Conservation (phyloP, 2,888 invertebrate genomes). For the Lasioglossum malachurum region DNA sequence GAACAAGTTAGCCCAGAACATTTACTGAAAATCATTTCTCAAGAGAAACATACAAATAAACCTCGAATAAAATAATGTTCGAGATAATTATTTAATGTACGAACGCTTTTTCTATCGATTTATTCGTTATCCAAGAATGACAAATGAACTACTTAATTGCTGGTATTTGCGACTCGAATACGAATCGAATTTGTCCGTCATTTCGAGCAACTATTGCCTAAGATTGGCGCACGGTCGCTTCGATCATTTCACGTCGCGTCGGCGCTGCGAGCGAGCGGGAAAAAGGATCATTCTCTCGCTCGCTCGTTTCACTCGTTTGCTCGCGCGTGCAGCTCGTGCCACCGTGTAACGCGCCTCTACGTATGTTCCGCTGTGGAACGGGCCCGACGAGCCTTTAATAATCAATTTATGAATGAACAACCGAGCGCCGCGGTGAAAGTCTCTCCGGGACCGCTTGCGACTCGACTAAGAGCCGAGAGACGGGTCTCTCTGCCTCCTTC, state of each 20-base stretch:
- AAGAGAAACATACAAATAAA: not conserved
- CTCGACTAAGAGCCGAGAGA: conserved; percentile 25
- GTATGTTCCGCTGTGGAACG: conserved; percentile 59
- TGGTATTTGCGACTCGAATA: not conserved
- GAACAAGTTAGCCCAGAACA: not conserved
- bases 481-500: not conserved
- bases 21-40: not conserved
- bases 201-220: not conserved
- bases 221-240: not conserved
- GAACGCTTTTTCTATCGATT: not conserved
- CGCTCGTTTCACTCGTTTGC: not conserved
- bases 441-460: conserved; percentile 57
- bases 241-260: not conserved
- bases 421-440: conserved; percentile 79
- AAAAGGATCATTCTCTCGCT: conserved; percentile 17
- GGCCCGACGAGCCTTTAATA: conserved; percentile 73
- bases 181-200: conserved; percentile 1
- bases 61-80: no score
- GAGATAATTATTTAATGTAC: not conserved
- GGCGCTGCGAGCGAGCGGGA: conserved; percentile 48
- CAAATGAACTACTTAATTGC: not conserved
- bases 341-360: conserved; percentile 51
- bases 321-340: conserved; percentile 59
- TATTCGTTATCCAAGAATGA: not conserved
- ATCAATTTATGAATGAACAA: conserved; percentile 82